Evolutionary conservation across 1,140 invertebrate genomes (phyloP).

Genomic region (Acyrthosiphon pisum): DNA sequence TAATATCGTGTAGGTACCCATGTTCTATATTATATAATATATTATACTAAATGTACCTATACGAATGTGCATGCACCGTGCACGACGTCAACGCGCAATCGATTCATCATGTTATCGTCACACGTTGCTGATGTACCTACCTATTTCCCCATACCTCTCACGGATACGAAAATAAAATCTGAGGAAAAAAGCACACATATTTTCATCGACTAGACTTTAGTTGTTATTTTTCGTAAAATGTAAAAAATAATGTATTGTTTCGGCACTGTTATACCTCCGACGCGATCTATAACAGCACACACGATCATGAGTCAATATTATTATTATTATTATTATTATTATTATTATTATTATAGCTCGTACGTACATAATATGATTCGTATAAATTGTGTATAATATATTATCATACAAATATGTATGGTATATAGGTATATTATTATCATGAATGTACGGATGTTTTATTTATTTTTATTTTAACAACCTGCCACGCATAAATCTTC

Average conservation of each 20-base stretch:
- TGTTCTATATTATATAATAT: too few species aligned
- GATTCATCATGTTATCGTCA: background rate
- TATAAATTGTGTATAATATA: background rate
- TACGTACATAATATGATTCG: background rate
- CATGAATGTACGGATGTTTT: background rate
- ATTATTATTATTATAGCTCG: background rate
- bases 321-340: too few species aligned
- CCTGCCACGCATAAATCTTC: slow-evolving; percentile 43
- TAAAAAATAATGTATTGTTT: background rate
- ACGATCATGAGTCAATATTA: background rate
- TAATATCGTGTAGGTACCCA: too few species aligned
- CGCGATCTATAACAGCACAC: background rate
- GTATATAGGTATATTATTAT: background rate
- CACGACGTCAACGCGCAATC: background rate
- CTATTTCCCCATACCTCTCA: too few species aligned
- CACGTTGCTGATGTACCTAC: too few species aligned
- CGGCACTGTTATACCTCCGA: background rate
- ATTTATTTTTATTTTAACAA: slow-evolving; percentile 34
- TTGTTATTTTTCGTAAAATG: background rate
- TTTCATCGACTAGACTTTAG: background rate
- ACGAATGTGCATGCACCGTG: background rate
- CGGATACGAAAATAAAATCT: background rate
- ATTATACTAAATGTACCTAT: background rate
- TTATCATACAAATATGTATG: too few species aligned
- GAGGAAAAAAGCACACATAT: background rate